Evolutionary conservation across 2,113 vertebrate genomes (phyloP).

Genomic region (Haemorhous mexicanus): DNA sequence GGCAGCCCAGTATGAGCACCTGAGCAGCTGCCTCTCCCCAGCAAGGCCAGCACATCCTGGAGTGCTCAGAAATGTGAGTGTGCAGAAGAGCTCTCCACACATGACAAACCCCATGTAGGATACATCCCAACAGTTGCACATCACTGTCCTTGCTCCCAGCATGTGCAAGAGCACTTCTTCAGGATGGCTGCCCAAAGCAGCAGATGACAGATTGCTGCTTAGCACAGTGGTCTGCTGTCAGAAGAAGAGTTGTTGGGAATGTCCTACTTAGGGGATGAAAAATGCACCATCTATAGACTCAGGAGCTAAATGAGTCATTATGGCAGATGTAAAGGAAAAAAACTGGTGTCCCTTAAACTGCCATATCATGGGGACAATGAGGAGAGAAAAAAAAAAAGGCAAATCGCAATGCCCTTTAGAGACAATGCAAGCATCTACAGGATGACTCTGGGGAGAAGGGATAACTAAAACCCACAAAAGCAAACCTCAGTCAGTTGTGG

Average conservation of each 20-base stretch:
- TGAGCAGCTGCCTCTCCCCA: not conserved
- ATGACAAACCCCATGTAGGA: rapidly evolving
- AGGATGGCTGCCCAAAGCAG: not conserved
- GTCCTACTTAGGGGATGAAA: not conserved
- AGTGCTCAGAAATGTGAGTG: rapidly evolving
- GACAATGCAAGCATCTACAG: not conserved
- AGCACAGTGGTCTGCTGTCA: not conserved
- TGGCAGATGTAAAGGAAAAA: not conserved
- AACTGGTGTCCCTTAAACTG: not conserved
- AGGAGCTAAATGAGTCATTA: not conserved
- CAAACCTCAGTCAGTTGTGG: not conserved
- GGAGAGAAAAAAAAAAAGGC: rapidly evolving
- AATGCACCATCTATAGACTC: not conserved
- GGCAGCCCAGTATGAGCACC: not conserved
- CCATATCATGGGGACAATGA: not conserved
- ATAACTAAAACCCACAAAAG: not conserved
- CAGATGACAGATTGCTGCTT: not conserved
- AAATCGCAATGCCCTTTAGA: not conserved
- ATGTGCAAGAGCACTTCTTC: not conserved
- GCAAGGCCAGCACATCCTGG: not conserved
- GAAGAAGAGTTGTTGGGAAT: not conserved
- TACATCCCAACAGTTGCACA: not conserved
- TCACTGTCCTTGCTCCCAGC: not conserved
- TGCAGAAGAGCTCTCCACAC: rapidly evolving
- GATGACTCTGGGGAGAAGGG: not conserved